A percentile compares a stretch with the other conserved stretches of the same genome.
phyloP scores from a whole-genome alignment of 2,888 invertebrate species.

The Lapara coniferarum region DNA sequence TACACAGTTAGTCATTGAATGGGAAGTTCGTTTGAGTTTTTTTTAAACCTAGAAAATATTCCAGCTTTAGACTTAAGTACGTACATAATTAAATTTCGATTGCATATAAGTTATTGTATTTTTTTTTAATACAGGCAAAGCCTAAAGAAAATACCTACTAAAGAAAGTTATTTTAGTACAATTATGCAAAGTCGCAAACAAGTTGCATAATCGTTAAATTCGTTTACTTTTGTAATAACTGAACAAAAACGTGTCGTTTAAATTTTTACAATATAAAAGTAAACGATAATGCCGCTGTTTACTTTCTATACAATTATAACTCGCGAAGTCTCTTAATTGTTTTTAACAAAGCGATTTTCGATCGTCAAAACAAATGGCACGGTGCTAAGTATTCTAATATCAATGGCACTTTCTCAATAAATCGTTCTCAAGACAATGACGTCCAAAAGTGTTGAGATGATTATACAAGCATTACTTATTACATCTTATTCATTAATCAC shows the following conservation, averaged over 20 bases:
- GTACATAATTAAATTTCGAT: background rate
- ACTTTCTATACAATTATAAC: background rate
- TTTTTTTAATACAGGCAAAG: too few species aligned
- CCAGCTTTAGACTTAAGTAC: too few species aligned
- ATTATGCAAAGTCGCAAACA: background rate
- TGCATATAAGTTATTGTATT: background rate
- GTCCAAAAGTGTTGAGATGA: conserved; percentile 5
- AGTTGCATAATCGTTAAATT: background rate
- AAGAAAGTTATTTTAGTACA: too few species aligned
- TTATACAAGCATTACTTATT: conserved; percentile 20
- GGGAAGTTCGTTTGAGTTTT: too few species aligned
- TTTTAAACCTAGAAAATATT: too few species aligned
- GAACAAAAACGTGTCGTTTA: background rate
- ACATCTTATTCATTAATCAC: conserved; percentile 16
- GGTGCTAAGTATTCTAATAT: conserved; percentile 1
- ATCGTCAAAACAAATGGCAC: conserved; percentile 14
- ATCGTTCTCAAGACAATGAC: background rate
- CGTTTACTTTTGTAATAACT: background rate
- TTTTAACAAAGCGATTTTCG: background rate
- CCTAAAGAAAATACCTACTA: background rate
- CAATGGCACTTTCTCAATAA: conserved; percentile 1
- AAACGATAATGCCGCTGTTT: background rate
- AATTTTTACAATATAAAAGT: conserved; percentile 7
- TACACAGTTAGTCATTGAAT: too few species aligned
- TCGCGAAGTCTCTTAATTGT: background rate